Evolutionary conservation across 1,140 invertebrate genomes (phyloP), one percentile per base, ranked within the genome.

Genomic region (Daktulosphaira vitifoliae): DNA sequence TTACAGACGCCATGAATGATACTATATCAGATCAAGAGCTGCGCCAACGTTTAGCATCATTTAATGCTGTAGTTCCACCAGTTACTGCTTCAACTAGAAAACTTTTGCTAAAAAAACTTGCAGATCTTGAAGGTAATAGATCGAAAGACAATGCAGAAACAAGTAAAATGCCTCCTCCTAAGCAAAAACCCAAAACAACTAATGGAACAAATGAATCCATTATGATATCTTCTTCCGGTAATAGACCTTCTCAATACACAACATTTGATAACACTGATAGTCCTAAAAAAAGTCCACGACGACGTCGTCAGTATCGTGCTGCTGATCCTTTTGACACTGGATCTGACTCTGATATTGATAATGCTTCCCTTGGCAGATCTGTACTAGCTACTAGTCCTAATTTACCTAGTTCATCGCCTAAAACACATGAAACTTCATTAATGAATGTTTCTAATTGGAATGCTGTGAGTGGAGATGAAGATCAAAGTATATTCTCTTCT

Each of bases 341-440:
- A 0, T 66, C 66, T 8, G 66, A 66, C 51, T 66, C 66, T 37
- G 66, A 66, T 13, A 18, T 22, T 44, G 56, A 62, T 48, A 11
- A 23, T 33, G 42, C 38, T 7, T 33, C 54, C 1, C n/a, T 46
- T 16, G 42, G 56, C 18, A 38, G 3, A 7, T 48, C 25, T 1
- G 20, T 33, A 29, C 13, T 29, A 5, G 11, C 56, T 8, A 11
- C 42, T 6, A 48, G 29, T 62, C 56, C 42, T 29, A 7, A 48
- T 1, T 13, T 46, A 48, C 16, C 46, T 33, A 66, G 37, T 51
- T 56, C 42, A 18, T 66, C 25, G 18, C 65, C 39, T 16, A 54
- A 48, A 33, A 23, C 42, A 48, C 26, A 16, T 49, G 66, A 49
- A 53, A 44, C 20, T 3, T 52, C 39, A 25, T 25, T 66, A 5